These are phyloP conservation scores for Drosophila rhopaloa DNA, from an alignment of 1,140 invertebrate species.

Conservation along the genomic window DNA sequence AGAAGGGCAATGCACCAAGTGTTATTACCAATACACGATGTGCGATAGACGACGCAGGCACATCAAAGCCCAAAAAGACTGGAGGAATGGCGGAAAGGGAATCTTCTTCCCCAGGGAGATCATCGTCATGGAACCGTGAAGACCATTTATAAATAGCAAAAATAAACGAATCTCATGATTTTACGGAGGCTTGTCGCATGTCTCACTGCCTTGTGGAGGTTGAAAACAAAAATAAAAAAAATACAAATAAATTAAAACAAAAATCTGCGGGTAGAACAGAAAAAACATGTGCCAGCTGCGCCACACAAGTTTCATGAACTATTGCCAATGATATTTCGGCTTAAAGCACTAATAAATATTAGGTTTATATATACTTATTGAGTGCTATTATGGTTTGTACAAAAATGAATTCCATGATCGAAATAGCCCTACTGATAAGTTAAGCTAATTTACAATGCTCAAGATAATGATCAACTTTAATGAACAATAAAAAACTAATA, in stretches of 20 bases:
- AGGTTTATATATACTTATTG: no score
- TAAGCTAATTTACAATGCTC: no score
- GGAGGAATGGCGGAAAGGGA: background rate
- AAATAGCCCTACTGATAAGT: no score
- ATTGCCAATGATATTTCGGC: background rate
- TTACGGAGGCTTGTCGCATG: slow-evolving; percentile 36
- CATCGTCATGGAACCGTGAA: slow-evolving; percentile 19
- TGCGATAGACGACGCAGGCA: background rate
- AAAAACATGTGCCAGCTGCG: slow-evolving; percentile 24
- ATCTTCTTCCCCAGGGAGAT: slow-evolving; percentile 19
- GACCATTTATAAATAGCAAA: slow-evolving; percentile 41
- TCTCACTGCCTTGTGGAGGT: slow-evolving; percentile 5
- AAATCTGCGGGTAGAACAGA: slow-evolving; percentile 19
- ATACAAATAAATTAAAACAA: background rate
- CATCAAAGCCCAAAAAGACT: slow-evolving; percentile 23
- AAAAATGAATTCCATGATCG: no score
- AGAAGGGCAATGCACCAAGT: slow-evolving; percentile 37
- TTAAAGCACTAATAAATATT: no score
- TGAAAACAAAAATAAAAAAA: background rate
- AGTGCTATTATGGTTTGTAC: no score
- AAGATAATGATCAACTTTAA: no score
- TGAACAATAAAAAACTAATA: no score
- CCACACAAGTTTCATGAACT: background rate
- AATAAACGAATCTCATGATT: slow-evolving; percentile 22
- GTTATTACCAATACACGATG: slow-evolving; percentile 33